A percentile compares a stretch with the other conserved stretches of the same genome.
phyloP scores from a whole-genome alignment of 1,140 invertebrate species.

The Eriocheir sinensis region DNA sequence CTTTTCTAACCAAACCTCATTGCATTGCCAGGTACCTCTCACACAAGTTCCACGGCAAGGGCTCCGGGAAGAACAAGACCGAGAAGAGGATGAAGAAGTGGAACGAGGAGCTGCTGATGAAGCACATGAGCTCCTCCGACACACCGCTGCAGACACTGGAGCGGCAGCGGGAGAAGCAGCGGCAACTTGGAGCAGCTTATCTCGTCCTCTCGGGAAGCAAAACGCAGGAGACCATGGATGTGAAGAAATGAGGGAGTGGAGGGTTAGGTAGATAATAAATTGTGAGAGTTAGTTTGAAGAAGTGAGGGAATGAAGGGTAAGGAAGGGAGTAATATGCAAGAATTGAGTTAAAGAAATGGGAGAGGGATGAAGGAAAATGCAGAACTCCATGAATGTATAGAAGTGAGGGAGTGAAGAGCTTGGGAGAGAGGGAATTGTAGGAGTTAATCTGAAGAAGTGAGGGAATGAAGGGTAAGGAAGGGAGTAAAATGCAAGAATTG shows the following conservation, averaged over 20 bases:
- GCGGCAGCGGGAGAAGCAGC: slow-evolving; percentile 97
- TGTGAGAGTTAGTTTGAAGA: background rate
- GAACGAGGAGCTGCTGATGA: slow-evolving; percentile 90
- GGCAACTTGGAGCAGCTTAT: slow-evolving; percentile 96
- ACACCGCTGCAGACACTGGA: slow-evolving; percentile 97
- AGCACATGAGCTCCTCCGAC: slow-evolving; percentile 99
- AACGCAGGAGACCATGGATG: slow-evolving; percentile 76
- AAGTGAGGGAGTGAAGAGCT: background rate
- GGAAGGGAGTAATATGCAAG: no score
- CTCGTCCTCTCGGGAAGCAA: slow-evolving; percentile 96
- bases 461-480: no score
- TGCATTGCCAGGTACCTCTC: slow-evolving; percentile 88
- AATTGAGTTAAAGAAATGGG: no score
- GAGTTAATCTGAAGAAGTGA: no score
- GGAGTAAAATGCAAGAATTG: no score
- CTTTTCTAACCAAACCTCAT: background rate
- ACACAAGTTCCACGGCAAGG: slow-evolving; percentile 99
- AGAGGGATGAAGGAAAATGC: no score
- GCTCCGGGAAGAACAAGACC: slow-evolving; percentile 98
- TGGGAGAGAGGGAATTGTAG: no score
- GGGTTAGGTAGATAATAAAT: background rate
- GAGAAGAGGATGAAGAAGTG: slow-evolving; percentile 98
- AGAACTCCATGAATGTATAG: no score
- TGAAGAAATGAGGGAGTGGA: slow-evolving; percentile 68
- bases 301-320: background rate